phyloP scores from a whole-genome alignment of 2,888 invertebrate species.

The Dione vanillae region DNA sequence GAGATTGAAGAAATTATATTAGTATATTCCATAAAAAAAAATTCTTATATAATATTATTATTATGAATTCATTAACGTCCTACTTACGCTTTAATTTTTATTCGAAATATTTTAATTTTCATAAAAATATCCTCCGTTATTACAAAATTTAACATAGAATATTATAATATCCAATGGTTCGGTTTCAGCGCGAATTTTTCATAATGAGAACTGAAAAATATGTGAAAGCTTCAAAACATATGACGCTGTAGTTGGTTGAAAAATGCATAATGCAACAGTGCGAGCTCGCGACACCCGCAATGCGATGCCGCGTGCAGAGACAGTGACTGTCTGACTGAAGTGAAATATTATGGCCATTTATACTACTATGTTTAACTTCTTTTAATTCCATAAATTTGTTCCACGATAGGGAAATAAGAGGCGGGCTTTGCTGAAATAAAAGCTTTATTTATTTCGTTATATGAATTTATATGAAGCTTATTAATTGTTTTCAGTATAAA shows the following conservation, averaged over 20 bases:
- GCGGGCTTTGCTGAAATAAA: background rate
- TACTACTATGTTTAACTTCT: background rate
- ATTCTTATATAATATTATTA: too few species aligned
- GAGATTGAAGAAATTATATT: too few species aligned
- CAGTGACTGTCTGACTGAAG: background rate
- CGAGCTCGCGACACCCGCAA: conserved; percentile 12
- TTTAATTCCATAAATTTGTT: background rate
- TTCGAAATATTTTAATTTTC: too few species aligned
- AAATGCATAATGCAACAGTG: conserved; percentile 20
- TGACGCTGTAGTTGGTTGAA: conserved; percentile 7
- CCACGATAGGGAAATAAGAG: background rate
- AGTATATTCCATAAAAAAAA: too few species aligned
- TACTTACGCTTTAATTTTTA: too few species aligned
- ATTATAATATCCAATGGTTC: background rate
- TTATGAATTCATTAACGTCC: too few species aligned
- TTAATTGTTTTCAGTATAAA: too few species aligned
- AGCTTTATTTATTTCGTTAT: background rate
- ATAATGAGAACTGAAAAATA: conserved; percentile 23
- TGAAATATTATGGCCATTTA: background rate
- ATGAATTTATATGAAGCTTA: too few species aligned
- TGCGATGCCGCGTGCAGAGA: background rate
- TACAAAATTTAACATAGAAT: background rate
- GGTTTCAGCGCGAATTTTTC: conserved; percentile 19
- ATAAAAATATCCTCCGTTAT: too few species aligned
- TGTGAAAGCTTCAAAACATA: conserved; percentile 15